A percentile compares a stretch with the other conserved stretches of the same genome.
phyloP scores from a whole-genome alignment of 2,113 vertebrate species.

The Syngnathus typhle region DNA sequence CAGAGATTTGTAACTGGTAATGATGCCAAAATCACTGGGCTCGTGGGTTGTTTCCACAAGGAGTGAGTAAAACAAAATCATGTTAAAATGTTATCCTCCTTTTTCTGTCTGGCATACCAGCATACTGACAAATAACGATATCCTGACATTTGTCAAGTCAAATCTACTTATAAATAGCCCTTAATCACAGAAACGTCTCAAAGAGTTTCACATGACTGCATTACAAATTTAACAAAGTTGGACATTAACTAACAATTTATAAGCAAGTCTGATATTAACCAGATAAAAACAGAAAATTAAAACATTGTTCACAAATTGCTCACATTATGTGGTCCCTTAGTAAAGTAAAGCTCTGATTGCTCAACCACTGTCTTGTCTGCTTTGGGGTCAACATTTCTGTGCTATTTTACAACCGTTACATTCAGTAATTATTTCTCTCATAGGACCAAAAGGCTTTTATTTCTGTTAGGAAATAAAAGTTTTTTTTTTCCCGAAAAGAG shows the following conservation, averaged over 20 bases:
- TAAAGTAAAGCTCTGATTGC: too few relatives aligned
- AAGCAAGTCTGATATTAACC: neutral
- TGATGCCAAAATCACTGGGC: neutral
- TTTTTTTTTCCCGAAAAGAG: too few relatives aligned
- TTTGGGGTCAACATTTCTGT: too few relatives aligned
- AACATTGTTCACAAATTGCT: too few relatives aligned
- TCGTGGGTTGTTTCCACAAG: neutral
- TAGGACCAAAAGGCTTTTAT: neutral
- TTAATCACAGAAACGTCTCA: too few relatives aligned
- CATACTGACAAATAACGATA: neutral
- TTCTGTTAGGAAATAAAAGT: neutral
- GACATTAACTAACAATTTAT: neutral
- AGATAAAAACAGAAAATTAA: neutral
- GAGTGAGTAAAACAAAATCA: neutral
- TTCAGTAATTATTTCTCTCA: conserved; percentile 6
- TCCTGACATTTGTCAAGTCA: neutral
- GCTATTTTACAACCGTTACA: too few relatives aligned
- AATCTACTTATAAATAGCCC: too few relatives aligned
- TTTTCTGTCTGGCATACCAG: neutral
- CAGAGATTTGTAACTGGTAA: neutral
- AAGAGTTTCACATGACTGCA: too few relatives aligned
- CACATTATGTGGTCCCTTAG: too few relatives aligned
- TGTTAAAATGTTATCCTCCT: neutral
- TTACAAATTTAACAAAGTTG: neutral
- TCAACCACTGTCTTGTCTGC: too few relatives aligned